Percentiles rank a stretch among this genome's conserved stretches.
phyloP scores from a whole-genome alignment of 2,797 vertebrate genomes.

The Epinephelus awoara region DNA sequence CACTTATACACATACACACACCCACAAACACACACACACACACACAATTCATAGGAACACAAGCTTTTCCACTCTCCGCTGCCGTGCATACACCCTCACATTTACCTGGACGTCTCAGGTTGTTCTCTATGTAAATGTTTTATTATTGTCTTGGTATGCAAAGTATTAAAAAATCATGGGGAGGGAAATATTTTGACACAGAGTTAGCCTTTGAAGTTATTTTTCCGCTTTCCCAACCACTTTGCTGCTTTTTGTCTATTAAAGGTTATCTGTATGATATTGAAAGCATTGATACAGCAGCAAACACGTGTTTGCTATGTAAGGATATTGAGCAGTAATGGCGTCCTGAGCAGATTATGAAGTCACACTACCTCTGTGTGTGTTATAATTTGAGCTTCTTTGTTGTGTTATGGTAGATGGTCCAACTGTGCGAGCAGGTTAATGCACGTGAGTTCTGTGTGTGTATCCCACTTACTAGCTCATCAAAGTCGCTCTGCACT shows the following conservation, averaged over 20 bases:
- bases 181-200: conserved; percentile 7
- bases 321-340: no score
- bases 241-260: conserved; percentile 5
- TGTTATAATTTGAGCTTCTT: no score
- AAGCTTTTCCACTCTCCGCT: conserved; percentile 15
- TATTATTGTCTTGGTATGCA: conserved; percentile 5
- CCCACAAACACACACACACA: background rate
- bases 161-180: conserved; percentile 9
- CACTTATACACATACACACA: conserved; percentile 3
- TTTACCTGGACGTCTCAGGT: conserved; percentile 15
- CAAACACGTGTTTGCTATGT: no score
- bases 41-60: conserved; percentile 10
- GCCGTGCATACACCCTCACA: background rate
- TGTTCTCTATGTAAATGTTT: conserved; percentile 35
- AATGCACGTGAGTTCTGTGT: no score
- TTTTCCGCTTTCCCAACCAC: background rate
- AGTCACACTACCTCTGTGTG: no score
- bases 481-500: no score
- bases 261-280: no score
- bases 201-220: background rate
- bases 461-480: no score
- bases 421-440: no score
- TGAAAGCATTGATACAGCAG: no score
- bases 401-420: no score
- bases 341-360: no score